These are phyloP conservation scores for Rallus limicola DNA, from an alignment of 2,113 vertebrate species.

Conservation along the genomic window DNA sequence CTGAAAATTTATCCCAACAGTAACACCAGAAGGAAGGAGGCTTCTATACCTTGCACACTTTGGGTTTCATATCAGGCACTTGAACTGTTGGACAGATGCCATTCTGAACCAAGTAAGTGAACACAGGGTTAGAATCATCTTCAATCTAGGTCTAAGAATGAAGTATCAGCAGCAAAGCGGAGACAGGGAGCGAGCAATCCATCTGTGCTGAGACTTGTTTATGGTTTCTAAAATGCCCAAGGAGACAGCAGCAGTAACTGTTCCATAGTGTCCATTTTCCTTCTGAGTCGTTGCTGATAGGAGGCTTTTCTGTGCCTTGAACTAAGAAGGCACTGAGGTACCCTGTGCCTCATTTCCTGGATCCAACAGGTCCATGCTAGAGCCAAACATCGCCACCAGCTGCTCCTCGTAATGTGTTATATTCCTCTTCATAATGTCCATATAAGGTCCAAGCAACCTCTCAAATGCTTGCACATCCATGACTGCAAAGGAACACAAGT, in stretches of 20 bases:
- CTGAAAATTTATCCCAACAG: slow-evolving; percentile 53
- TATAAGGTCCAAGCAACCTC: slow-evolving; percentile 96
- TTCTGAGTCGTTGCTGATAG: slow-evolving; percentile 78
- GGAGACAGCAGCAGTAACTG: slow-evolving; percentile 74
- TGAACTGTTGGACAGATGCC: slow-evolving; percentile 80
- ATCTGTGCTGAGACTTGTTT: slow-evolving; percentile 77
- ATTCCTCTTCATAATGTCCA: slow-evolving; percentile 99
- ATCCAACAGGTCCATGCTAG: slow-evolving; percentile 93
- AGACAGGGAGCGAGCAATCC: slow-evolving; percentile 71
- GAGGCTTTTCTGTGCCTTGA: slow-evolving; percentile 78
- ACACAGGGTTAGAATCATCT: slow-evolving; percentile 73
- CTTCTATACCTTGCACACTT: slow-evolving; percentile 67
- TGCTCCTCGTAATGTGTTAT: slow-evolving; percentile 97
- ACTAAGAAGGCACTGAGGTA: slow-evolving; percentile 75
- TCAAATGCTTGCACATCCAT: slow-evolving; percentile 99
- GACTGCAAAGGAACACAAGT: slow-evolving; percentile 79
- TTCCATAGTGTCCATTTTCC: slow-evolving; percentile 73
- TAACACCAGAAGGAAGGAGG: slow-evolving; percentile 65
- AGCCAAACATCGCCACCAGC: slow-evolving; percentile 97
- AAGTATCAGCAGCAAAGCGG: slow-evolving; percentile 81
- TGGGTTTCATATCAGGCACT: slow-evolving; percentile 81
- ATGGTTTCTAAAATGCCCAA: slow-evolving; percentile 79
- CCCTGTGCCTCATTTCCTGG: slow-evolving; percentile 80
- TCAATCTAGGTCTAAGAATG: slow-evolving; percentile 77
- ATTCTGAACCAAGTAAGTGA: slow-evolving; percentile 78